Percentiles rank a stretch among this genome's conserved stretches.
phyloP scores from a whole-genome alignment of 2,888 invertebrate genomes.

The Phanerotoma sp. region DNA sequence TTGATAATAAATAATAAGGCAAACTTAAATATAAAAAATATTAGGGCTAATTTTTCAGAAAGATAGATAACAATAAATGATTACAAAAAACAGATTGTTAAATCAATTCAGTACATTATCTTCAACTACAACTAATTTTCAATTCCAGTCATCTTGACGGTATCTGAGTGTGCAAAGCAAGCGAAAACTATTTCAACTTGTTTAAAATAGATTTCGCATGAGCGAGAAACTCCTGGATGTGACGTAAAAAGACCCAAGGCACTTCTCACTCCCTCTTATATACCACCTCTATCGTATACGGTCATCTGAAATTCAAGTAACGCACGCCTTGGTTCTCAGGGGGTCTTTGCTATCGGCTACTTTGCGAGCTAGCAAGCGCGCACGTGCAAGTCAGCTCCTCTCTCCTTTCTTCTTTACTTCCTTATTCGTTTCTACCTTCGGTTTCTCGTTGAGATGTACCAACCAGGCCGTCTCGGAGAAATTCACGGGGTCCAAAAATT shows the following conservation, averaged over 20 bases:
- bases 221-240: constrained; percentile 27
- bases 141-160: constrained; percentile 12
- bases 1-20: too few species aligned
- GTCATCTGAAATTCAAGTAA: constrained; percentile 38
- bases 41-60: too few species aligned
- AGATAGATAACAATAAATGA: not conserved
- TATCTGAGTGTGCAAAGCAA: constrained; percentile 12
- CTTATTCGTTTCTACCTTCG: constrained; percentile 5
- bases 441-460: not conserved
- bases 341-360: constrained; percentile 25
- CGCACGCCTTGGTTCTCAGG: constrained; percentile 35
- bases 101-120: not conserved
- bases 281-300: constrained; percentile 11
- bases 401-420: constrained; percentile 11
- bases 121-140: constrained; percentile 13
- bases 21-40: not conserved
- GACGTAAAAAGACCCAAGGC: constrained; percentile 13
- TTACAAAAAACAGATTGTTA: not conserved
- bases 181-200: constrained; percentile 35
- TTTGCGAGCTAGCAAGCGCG: constrained; percentile 18
- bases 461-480: constrained; percentile 3
- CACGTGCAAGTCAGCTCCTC: constrained; percentile 12
- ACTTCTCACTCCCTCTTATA: not conserved
- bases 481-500: constrained; percentile 28
- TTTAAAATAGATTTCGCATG: constrained; percentile 37